Conservation (phyloP, 2,888 invertebrate genomes). For the Eupithecia vulgata region DNA sequence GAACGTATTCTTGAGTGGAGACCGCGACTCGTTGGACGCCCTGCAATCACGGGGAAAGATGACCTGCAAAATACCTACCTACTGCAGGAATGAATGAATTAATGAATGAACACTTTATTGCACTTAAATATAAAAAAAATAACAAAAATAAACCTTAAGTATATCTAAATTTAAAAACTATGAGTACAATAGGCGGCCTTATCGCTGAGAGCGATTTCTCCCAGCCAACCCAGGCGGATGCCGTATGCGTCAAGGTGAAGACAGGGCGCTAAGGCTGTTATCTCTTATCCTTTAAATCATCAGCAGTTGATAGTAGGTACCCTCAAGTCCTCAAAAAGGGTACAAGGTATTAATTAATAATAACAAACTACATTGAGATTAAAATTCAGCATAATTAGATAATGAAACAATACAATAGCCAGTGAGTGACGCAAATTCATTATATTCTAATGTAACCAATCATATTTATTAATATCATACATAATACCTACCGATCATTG, state of each 20-base stretch:
- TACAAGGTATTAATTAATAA: neutral
- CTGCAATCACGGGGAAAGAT: neutral
- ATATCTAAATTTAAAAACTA: too few species aligned
- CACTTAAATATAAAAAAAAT: too few species aligned
- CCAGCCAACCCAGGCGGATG: too few species aligned
- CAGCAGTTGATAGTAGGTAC: neutral
- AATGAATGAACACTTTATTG: too few species aligned
- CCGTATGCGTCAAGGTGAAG: too few species aligned
- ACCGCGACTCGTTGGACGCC: neutral
- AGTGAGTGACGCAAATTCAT: slow-evolving; percentile 43
- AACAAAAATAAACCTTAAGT: too few species aligned
- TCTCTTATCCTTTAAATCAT: neutral
- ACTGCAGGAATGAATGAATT: too few species aligned
- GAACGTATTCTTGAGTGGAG: neutral
- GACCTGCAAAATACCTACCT: too few species aligned
- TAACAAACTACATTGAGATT: slow-evolving; percentile 3
- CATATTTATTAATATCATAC: slow-evolving; percentile 6
- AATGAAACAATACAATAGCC: slow-evolving; percentile 46
- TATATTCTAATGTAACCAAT: slow-evolving; percentile 39
- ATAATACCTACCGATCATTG: slow-evolving; percentile 12
- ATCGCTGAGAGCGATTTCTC: too few species aligned
- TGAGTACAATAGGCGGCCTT: too few species aligned
- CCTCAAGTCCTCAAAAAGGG: neutral
- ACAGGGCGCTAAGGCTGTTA: too few species aligned
- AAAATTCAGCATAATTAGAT: slow-evolving; percentile 9